These are phyloP conservation scores for Stictonetta naevosa DNA, from an alignment of 2,113 vertebrate genomes.

Conservation along the genomic window DNA sequence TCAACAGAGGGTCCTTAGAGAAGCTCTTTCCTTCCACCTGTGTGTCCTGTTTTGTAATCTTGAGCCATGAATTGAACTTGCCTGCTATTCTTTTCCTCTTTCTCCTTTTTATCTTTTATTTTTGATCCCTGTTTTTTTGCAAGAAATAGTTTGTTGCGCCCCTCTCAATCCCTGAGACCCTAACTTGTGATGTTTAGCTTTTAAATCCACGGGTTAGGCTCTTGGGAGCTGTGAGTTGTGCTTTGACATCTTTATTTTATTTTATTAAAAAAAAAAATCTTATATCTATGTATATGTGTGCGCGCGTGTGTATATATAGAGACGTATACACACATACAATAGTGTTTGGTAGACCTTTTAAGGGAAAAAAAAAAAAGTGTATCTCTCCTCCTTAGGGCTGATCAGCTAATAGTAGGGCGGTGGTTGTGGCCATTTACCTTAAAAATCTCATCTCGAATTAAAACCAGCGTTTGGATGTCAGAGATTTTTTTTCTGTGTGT, in stretches of 20 bases:
- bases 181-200: constrained; percentile 99
- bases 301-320: not conserved
- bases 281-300: not conserved
- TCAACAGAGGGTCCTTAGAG: constrained; percentile 54
- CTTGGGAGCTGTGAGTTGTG: constrained; percentile 98
- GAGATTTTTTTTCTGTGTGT: not conserved
- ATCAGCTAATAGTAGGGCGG: constrained; percentile 44
- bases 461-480: not conserved
- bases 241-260: constrained; percentile 84
- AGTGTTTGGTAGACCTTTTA: constrained; percentile 65
- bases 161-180: constrained; percentile 99
- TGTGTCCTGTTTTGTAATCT: constrained; percentile 67
- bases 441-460: not conserved
- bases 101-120: constrained; percentile 57
- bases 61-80: constrained; percentile 60
- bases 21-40: constrained; percentile 73
- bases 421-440: constrained; percentile 50
- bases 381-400: constrained; percentile 50
- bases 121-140: constrained; percentile 49
- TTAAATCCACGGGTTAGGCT: constrained; percentile 99
- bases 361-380: constrained; percentile 56
- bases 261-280: not conserved
- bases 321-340: constrained; percentile 9
- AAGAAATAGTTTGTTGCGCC: constrained; percentile 79
- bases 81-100: constrained; percentile 71